These are phyloP conservation scores for Eueides isabella DNA, from an alignment of 1,140 invertebrate genomes.

Conservation along the genomic window DNA sequence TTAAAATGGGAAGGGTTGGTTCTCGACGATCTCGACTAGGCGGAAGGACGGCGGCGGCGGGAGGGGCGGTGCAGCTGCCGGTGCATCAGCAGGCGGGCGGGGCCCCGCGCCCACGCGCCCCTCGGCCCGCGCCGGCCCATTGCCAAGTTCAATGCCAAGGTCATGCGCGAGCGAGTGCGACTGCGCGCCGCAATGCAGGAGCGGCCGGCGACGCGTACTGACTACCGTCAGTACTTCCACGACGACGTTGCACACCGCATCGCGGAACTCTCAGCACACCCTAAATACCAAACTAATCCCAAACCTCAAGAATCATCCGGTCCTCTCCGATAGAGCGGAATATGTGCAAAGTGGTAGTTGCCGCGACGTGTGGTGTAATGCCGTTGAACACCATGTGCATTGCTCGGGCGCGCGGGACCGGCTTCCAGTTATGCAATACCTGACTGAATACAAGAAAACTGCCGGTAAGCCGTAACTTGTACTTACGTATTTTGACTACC, in stretches of 20 bases:
- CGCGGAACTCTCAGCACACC: slow-evolving; percentile 35
- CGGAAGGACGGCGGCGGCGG: slow-evolving; percentile 61
- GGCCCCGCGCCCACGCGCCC: slow-evolving; percentile 45
- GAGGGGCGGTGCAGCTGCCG: slow-evolving; percentile 71
- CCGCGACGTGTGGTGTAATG: slow-evolving; percentile 46
- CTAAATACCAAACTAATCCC: slow-evolving; percentile 9
- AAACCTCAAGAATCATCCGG: slow-evolving; percentile 27
- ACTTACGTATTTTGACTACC: slow-evolving; percentile 22
- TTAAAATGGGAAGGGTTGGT: slow-evolving; percentile 55
- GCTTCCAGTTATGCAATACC: slow-evolving; percentile 66
- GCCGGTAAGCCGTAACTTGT: slow-evolving; percentile 57
- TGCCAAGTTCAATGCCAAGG: slow-evolving; percentile 84
- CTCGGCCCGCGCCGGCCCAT: slow-evolving; percentile 61
- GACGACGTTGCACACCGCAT: slow-evolving; percentile 61
- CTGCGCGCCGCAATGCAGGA: slow-evolving; percentile 83
- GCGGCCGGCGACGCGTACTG: slow-evolving; percentile 72
- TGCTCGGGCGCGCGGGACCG: slow-evolving; percentile 45
- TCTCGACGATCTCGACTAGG: slow-evolving; percentile 55
- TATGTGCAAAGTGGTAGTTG: slow-evolving; percentile 38
- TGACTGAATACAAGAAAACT: slow-evolving; percentile 43
- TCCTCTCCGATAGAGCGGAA: slow-evolving; percentile 35
- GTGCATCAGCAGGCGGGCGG: slow-evolving; percentile 59
- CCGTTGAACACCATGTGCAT: slow-evolving; percentile 54
- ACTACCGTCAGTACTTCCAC: slow-evolving; percentile 74
- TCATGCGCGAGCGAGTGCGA: slow-evolving; percentile 81